Base-by-base conservation (phyloP, 1,140 invertebrate species). In the Bursaphelenchus mucronatus region DNA sequence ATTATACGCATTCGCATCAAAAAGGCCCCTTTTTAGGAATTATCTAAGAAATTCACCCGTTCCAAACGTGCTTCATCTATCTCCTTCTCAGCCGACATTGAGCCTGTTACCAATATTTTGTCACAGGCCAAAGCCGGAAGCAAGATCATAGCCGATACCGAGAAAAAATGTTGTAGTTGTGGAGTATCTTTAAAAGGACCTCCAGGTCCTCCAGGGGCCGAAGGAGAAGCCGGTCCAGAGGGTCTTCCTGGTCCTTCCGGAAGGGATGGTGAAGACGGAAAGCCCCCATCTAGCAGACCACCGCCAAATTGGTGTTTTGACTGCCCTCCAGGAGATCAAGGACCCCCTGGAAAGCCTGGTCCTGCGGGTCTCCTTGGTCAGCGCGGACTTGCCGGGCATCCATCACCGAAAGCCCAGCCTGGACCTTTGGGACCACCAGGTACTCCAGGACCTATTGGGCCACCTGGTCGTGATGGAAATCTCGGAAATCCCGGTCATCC, bases 291-390 rank as follows among this genome's bases (percentile, higher is more conserved):
- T 44, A 4, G 5, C 5, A 21, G 46, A 57, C 5, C 13, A 40
- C 55, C 43, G 8, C 55, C 17, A 15, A 40, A 57, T 45, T 57
- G 55, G 55, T 57, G 55, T 39, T 57, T 57, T 44, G 55, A 57
- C 19, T 57, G 55, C 19, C 55, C 55, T 21, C 55, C 55, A 8
- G 55, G 55, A 6, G 40, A 40, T 15, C 40, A 40, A 44, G 55
- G 55, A 15, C 30, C 17, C 1, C 44, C 55, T 40, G 55, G 55
- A 5, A 41, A 57, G 10, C 17, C 55, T n/a, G 55, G 55, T 4
- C 55, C 17, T 3, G 46, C 43, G 13, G 55, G 55, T 11, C 17
- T 39, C 8, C 55, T 44, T 17, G 55, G 55, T 19, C 40, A 57
- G 19, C 19, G 44, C 17, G 55, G 55, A 5, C 40, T 44, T 17